Base-by-base conservation (phyloP, 2,113 vertebrate species). In the Anarrhichthys ocellatus region DNA sequence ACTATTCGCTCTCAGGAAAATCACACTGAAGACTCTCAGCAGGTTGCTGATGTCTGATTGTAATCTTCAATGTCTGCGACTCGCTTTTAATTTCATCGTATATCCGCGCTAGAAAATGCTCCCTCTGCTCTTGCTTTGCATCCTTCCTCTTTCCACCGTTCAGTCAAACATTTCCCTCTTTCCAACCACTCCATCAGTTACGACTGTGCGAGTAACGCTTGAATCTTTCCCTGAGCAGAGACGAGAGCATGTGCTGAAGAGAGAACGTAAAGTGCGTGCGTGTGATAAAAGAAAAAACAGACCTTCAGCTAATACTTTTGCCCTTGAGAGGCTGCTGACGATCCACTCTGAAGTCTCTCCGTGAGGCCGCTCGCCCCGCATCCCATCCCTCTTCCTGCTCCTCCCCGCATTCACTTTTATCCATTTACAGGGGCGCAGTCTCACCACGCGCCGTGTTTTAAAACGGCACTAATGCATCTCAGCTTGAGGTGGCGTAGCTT, bases 1-100 rank as follows among this genome's bases (percentile, higher is more conserved):
- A 85, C 80, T 62, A 50, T 76, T 71, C 73, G 58, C 82, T 81
- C 71, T 72, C 81, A 65, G 44, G 27, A 71, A 79, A 74, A 82
- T 86, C 63, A 81, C 77, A 75, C 82, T 71, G 85, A 85, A 85
- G 82, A 87, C 63, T 75, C 88, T 78, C 90, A 83, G 92, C 87
- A 88, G 82, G 84, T 83, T 62, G 82, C 80, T 82, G 82, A 82
- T 87, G 84, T 83, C 85, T 91, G 88, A 90, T 89, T 83, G 83
- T 68, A 75, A 73, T 86, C 75, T 73, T 73, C 56, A 44, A 1
- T 8, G 44, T 54, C 40, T 44, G 46, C 46, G 56, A 18, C 67
- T 86, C 52, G 63, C 50, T 80, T 85, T 78, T 80, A 74, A 88
- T 86, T 81, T 81, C 65, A 40, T 74, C 38, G 71, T 56, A 9